Percentiles rank a stretch among this genome's conserved stretches.
phyloP scores from a whole-genome alignment of 2,113 vertebrate genomes.

The Tragelaphus scriptus region DNA sequence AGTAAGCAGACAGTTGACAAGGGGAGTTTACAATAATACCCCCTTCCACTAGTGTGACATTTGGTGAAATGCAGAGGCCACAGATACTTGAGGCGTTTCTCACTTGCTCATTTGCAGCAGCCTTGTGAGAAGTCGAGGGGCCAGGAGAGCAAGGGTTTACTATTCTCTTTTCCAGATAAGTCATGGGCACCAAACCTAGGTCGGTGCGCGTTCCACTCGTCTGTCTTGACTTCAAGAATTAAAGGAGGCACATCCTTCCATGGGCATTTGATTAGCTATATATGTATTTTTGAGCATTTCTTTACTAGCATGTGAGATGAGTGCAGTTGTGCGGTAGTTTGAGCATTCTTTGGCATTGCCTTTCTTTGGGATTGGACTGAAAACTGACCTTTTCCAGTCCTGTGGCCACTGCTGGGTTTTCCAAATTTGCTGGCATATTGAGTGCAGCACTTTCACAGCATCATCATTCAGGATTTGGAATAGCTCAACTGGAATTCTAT shows the following conservation, averaged over 20 bases:
- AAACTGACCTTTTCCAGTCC: no score
- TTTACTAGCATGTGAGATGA: no score
- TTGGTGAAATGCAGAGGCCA: background rate
- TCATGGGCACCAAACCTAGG: background rate
- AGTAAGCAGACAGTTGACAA: background rate
- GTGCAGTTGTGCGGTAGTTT: no score
- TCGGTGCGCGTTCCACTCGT: background rate
- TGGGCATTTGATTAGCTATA: background rate
- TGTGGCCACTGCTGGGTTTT: no score
- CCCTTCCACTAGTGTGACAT: background rate
- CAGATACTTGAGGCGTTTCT: background rate
- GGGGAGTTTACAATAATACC: background rate
- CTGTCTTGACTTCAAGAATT: rapidly evolving
- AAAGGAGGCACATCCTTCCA: background rate
- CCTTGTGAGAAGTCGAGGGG: background rate
- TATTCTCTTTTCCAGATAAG: background rate
- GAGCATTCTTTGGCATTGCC: no score
- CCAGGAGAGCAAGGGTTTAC: no score
- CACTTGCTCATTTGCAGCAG: background rate
- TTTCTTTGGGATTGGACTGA: no score
- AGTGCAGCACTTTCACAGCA: no score
- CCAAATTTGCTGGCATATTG: no score
- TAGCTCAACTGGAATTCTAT: no score
- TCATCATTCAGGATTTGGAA: no score
- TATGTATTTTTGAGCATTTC: background rate